These are phyloP conservation scores for Crossaster papposus DNA, from an alignment of 53 echinoderm and acorn worm species.

Conservation along the genomic window DNA sequence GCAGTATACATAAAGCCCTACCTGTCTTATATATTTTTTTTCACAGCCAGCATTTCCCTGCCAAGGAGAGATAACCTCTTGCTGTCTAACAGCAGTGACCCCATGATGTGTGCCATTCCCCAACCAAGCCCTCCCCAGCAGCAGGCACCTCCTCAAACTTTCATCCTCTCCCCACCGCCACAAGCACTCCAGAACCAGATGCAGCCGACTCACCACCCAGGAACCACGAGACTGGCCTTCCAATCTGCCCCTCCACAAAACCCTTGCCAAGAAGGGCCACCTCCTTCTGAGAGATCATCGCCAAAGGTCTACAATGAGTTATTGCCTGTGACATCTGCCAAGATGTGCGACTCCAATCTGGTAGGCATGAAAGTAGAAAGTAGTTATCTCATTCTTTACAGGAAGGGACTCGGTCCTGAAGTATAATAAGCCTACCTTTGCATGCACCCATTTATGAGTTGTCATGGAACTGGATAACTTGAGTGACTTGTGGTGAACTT, in stretches of 20 bases:
- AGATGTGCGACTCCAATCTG: neutral
- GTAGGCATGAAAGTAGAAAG: no score
- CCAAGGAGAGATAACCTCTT: constrained; percentile 11
- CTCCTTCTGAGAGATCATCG: neutral
- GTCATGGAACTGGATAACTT: no score
- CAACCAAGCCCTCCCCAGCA: constrained; percentile 32
- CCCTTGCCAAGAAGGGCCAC: neutral
- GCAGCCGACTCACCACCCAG: neutral
- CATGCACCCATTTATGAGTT: no score
- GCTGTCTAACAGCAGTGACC: constrained; percentile 44
- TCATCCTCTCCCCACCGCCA: constrained; percentile 50
- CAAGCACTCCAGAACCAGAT: neutral
- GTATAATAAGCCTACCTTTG: no score
- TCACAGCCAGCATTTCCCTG: constrained; percentile 12
- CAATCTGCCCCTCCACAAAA: neutral
- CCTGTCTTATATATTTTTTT: neutral
- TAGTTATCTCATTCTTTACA: no score
- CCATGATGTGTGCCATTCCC: constrained; percentile 46
- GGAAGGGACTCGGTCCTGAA: no score
- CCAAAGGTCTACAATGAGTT: constrained; percentile 3
- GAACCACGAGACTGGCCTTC: neutral
- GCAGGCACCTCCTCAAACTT: constrained; percentile 25
- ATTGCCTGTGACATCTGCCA: neutral
- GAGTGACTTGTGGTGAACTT: no score
- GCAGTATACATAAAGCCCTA: neutral